phyloP scores from a whole-genome alignment of 2,888 invertebrate species.

The Vannuccia rotundouncinata region DNA sequence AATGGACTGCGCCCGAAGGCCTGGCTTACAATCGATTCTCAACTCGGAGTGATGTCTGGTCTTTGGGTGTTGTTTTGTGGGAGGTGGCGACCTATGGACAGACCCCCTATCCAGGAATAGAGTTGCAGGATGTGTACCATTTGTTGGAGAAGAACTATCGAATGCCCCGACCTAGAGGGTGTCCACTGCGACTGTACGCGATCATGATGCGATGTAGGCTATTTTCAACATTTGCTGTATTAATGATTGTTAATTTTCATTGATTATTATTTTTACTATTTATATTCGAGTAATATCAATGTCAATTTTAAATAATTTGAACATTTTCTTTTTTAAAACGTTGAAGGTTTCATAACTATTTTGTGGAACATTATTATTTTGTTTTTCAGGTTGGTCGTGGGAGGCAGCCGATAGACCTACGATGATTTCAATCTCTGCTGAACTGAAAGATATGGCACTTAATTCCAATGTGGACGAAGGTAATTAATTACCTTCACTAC shows the following conservation, averaged over 20 bases:
- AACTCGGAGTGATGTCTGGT: slow-evolving; percentile 62
- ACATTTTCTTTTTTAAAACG: too few species aligned
- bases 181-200: slow-evolving; percentile 90
- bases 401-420: background rate
- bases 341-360: too few species aligned
- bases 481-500: background rate
- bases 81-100: slow-evolving; percentile 96
- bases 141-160: slow-evolving; percentile 83
- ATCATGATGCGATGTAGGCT: slow-evolving; percentile 78
- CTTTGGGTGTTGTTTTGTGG: slow-evolving; percentile 96
- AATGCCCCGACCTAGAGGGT: slow-evolving; percentile 96
- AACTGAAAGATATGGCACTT: slow-evolving; percentile 5
- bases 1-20: slow-evolving; percentile 99
- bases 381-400: background rate
- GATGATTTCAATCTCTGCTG: background rate
- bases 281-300: too few species aligned
- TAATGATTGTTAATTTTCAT: too few species aligned
- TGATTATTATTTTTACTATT: too few species aligned
- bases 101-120: slow-evolving; percentile 97
- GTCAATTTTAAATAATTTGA: too few species aligned
- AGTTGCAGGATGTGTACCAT: slow-evolving; percentile 94
- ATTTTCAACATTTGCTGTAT: too few species aligned
- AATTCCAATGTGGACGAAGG: slow-evolving; percentile 5
- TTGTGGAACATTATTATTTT: background rate
- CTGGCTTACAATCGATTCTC: slow-evolving; percentile 97